Evolutionary conservation across 2,888 invertebrate genomes (phyloP), one percentile per base, ranked within the genome.

Genomic region (Nymphalis polychloros): DNA sequence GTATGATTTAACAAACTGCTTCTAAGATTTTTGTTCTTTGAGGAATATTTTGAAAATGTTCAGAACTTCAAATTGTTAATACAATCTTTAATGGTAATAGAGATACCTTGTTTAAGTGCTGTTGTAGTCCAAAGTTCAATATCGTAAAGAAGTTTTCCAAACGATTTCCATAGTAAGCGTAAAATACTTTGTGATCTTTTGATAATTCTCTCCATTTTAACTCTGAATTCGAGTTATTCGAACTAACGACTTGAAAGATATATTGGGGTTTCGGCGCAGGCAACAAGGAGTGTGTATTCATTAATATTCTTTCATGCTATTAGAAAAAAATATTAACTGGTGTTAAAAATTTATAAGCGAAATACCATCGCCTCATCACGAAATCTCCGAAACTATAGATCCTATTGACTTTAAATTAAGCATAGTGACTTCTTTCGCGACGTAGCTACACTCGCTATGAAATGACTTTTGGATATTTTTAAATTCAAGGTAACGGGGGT

Each of bases 61-160:
- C 41, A 41, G 13, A 13, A 41, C 2, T 10, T 41, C 41, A 10
- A 31, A 31, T 31, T 31, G 13, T 13, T 41, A 3, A 10, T 41
- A 10, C 41, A 10, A 10, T 41, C 41, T 41, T 41, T 13, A 41
- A 13, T 41, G 13, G 13, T 41, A 13, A 41, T 13, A 41, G 41
- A 41, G 5, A 57, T 49, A 95, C 95, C 89, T 94, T 94, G 77
- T 93, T 95, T 86, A 96, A 92, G 85, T 95, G 95, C 76, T 95
- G 95, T 75, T 96, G 95, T 63, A 97, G 90, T 4, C 97, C 97
- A 85, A 95, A 95, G 85, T 96, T 95, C 65, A 97, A 84, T 75
- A 97, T 96, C 0, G 96, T 96, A 87, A 96, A 95, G 81, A 97
- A 96, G 81, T 97, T 96, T 82, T 97, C 97, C 72, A 97, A 87